Evolutionary conservation across 2,888 invertebrate genomes (phyloP).

Genomic region (Stenotaenia linearis): DNA sequence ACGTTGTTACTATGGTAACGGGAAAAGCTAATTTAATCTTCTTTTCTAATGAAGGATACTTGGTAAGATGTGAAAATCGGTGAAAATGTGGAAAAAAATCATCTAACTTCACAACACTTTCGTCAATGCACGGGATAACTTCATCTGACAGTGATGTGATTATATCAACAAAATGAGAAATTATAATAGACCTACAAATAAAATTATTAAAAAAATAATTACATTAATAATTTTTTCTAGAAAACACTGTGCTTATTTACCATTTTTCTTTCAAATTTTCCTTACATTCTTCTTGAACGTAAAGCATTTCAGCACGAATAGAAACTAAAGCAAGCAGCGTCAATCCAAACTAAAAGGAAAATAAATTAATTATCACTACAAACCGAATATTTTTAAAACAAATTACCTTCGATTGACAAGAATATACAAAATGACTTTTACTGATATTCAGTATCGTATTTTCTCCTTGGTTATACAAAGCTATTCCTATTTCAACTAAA

Average conservation of each 20-base stretch:
- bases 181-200: background rate
- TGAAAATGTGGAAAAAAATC: background rate
- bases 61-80: background rate
- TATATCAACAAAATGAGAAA: background rate
- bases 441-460: background rate
- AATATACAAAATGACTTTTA: background rate
- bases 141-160: background rate
- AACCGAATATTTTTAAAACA: background rate
- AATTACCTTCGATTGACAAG: background rate
- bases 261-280: background rate
- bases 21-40: background rate
- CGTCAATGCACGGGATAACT: background rate
- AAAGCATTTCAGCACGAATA: background rate
- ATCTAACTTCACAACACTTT: background rate
- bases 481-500: background rate
- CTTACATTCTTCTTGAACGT: background rate
- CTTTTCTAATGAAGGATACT: background rate
- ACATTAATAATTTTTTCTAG: too few species aligned
- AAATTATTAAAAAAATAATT: background rate
- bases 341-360: background rate
- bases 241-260: background rate
- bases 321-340: background rate
- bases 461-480: background rate
- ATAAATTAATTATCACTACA: background rate
- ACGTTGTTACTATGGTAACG: background rate